phyloP scores from a whole-genome alignment of 2,113 vertebrate genomes.

The Gallinago jamesoni region DNA sequence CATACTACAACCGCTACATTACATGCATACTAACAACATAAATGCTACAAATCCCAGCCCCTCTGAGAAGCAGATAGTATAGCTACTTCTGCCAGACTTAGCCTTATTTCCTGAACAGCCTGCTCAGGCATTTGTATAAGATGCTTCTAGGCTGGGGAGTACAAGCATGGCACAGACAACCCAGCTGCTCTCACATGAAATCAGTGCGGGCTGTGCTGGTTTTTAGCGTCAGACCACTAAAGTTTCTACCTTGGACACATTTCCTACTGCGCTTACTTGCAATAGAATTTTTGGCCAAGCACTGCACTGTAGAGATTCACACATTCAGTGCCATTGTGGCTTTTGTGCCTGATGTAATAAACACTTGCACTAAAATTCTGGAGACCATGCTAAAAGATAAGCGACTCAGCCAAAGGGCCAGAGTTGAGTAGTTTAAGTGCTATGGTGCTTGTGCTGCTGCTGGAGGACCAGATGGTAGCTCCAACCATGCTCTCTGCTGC shows the following conservation, averaged over 20 bases:
- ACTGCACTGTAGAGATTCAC: not conserved
- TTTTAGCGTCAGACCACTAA: not conserved
- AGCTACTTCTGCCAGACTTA: not conserved
- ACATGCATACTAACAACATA: not conserved
- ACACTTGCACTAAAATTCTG: not conserved
- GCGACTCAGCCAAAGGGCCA: not conserved
- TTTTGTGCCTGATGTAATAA: not conserved
- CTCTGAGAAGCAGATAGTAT: not conserved
- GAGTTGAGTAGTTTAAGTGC: not conserved
- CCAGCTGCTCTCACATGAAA: accelerated
- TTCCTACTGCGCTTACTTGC: not conserved
- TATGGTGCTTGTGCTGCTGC: not conserved
- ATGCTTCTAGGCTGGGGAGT: not conserved
- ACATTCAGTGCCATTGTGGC: not conserved
- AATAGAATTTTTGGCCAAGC: not conserved
- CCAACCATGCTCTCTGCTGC: not conserved
- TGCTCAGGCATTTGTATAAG: not conserved
- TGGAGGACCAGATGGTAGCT: not conserved
- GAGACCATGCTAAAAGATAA: not conserved
- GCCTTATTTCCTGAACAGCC: not conserved
- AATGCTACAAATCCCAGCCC: not conserved
- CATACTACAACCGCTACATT: not conserved
- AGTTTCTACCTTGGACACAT: not conserved
- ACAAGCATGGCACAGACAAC: not conserved
- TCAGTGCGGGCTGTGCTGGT: not conserved